Evolutionary conservation across 2,888 invertebrate species (phyloP), one percentile per base, ranked within the genome.

Genomic region (Dascillus cervinus): DNA sequence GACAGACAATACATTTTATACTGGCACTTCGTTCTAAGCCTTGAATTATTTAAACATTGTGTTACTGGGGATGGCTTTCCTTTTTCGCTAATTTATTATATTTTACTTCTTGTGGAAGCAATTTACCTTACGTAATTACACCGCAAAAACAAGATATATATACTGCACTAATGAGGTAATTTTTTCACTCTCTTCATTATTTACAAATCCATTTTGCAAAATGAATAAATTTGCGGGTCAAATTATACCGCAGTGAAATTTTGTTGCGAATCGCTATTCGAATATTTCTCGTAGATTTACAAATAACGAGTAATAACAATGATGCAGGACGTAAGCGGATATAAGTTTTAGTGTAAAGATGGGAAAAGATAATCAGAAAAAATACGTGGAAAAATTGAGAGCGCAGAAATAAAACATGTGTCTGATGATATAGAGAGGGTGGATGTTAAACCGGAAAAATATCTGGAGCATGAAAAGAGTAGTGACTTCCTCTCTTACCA

Each of bases 361-460:
- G 46, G 46, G 43, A 39, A 34, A 41, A 46, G 45, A 49, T 48
- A 49, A 49, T 47, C 49, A 51, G 47, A 44, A 46, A 43, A 46
- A 41, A 47, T 44, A 49, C 42, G 46, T 36, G 43, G 36, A 43
- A 41, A 41, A 47, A 40, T 36, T 41, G 46, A 40, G 34, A 42
- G 44, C 44, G 44, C 38, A 40, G 54, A 55, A 53, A 53, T 56
- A 55, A 55, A 56, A 54, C 54, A 55, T 54, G 50, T 54, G 56
- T 53, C 51, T 49, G 53, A 51, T 53, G 55, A 53, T 54, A 52
- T 51, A 51, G 51, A 50, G 47, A 44, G 46, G 47, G 49, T 46
- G 39, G 45, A 45, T 42, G 42, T 34, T 43, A 43, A 39, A 47
- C 40, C 47, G 47, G 45, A 46, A 47, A 46, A 46, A 41, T 46